Conservation (phyloP, 2,888 invertebrate genomes). For the Oxyteleia sp. region DNA sequence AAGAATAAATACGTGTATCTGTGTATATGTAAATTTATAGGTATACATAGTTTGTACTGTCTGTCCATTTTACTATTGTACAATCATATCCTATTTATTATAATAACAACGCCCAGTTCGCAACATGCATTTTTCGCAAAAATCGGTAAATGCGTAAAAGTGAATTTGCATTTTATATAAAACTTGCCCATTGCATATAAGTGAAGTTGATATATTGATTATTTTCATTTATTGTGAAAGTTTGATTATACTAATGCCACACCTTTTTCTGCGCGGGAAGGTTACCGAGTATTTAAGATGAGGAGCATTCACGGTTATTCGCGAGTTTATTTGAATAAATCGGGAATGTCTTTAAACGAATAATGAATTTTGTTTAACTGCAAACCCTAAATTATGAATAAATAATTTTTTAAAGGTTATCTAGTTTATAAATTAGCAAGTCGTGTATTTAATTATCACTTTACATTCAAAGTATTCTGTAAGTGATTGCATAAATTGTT, state of each 20-base stretch:
- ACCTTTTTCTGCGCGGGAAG: constrained; percentile 46
- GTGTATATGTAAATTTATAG: background rate
- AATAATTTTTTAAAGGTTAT: no score
- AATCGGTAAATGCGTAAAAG: constrained; percentile 5
- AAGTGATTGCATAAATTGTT: no score
- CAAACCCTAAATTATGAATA: no score
- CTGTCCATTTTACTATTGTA: constrained; percentile 32
- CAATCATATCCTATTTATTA: constrained; percentile 34
- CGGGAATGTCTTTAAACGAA: no score
- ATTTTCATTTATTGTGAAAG: constrained; percentile 36
- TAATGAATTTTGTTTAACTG: no score
- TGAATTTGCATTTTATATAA: constrained; percentile 1
- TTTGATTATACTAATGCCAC: constrained; percentile 62
- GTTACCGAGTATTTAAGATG: constrained; percentile 21
- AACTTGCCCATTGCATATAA: background rate
- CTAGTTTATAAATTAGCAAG: no score
- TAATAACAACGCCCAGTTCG: constrained; percentile 17
- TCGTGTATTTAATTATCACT: no score
- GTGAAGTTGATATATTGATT: constrained; percentile 38
- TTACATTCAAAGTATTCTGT: no score
- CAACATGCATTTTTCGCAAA: constrained; percentile 6
- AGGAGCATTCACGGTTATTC: constrained; percentile 4
- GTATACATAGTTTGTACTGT: constrained; percentile 29
- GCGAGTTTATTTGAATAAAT: no score
- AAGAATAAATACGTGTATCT: no score